phyloP scores from a whole-genome alignment of 2,797 vertebrate species.

The Danio tinwini region DNA sequence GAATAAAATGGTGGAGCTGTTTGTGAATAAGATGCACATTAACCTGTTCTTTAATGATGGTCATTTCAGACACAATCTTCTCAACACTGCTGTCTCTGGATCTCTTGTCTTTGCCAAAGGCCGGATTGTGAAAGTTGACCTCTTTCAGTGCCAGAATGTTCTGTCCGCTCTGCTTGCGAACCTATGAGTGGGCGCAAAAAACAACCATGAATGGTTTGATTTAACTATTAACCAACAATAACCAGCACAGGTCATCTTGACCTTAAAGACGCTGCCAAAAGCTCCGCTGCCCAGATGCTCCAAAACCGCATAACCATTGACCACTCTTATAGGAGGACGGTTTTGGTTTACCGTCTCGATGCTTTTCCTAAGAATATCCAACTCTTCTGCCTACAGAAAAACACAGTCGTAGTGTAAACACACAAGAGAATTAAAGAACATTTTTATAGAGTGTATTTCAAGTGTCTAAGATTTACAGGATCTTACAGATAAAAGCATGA shows the following conservation, averaged over 20 bases:
- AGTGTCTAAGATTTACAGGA: conserved; percentile 14
- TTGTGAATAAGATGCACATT: not conserved
- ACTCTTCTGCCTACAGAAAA: conserved; percentile 78
- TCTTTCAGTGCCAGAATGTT: conserved; percentile 92
- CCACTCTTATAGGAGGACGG: conserved; percentile 82
- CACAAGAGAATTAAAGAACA: too few species aligned
- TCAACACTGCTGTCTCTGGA: conserved; percentile 87
- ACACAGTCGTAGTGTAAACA: not conserved
- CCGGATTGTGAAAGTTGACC: conserved; percentile 88
- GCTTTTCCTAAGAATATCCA: conserved; percentile 83
- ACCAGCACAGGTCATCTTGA: conserved; percentile 56
- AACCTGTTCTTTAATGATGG: conserved; percentile 90
- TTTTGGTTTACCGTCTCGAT: conserved; percentile 87
- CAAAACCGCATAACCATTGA: conserved; percentile 86
- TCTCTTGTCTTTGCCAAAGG: conserved; percentile 91
- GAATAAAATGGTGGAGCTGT: not conserved
- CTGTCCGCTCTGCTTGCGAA: conserved; percentile 86
- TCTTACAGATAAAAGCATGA: conserved; percentile 83
- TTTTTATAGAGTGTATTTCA: not conserved
- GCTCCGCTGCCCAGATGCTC: conserved; percentile 90
- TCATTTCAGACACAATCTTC: conserved; percentile 89
- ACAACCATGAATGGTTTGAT: not conserved
- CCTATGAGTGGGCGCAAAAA: conserved; percentile 68
- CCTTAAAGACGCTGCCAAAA: conserved; percentile 92
- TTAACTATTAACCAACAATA: not conserved